Evolutionary conservation across 2,888 invertebrate genomes (phyloP), one percentile per base, ranked within the genome.

Genomic region (Temnothorax rugatulus): DNA sequence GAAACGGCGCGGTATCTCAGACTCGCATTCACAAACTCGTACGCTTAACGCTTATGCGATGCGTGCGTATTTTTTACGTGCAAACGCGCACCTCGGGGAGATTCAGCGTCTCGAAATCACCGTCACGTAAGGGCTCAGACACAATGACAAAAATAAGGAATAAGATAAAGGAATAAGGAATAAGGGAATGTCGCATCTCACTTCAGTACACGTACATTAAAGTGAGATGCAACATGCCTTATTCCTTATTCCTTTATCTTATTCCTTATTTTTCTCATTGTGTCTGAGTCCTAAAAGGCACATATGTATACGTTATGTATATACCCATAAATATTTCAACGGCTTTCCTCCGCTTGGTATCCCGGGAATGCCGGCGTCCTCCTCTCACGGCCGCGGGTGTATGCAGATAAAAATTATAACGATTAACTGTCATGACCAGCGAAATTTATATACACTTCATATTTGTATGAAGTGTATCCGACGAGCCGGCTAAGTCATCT

Each of bases 361-460:
- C 34, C 74, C 47, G 38, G 74, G 79, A 81, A 81, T 73, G 59
- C 9, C 29, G 59, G 38, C 34, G 47, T 47, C 47, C 76, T 69
- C 75, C 8, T 52, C 21, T 13, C 15, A 66, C 50, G n/a, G 69
- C 21, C 52, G 34, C 15, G 13, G 29, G 29, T 21, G 15, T 57
- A 59, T 25, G 74, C 79, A n/a, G 47, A 59, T 59, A 50, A 81
- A 81, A 73, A 81, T 81, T 57, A 38, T 59, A 73, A 81, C 74
- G 74, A 59, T 73, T 25, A 73, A 61, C 47, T 47, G 74, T 81
- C 74, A 59, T 59, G 47, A 25, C 38, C 29, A 29, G 18, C 21
- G 18, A 50, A 81, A 81, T 81, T 81, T 81, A 81, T 74, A 52
- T 74, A 52, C 7, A 8, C n/a, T n/a, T 54, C 21, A 54, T 21